A percentile compares a stretch with the other conserved stretches of the same genome.
Conservation (phyloP, 1,140 invertebrate species). For the Drosophila nannoptera region DNA sequence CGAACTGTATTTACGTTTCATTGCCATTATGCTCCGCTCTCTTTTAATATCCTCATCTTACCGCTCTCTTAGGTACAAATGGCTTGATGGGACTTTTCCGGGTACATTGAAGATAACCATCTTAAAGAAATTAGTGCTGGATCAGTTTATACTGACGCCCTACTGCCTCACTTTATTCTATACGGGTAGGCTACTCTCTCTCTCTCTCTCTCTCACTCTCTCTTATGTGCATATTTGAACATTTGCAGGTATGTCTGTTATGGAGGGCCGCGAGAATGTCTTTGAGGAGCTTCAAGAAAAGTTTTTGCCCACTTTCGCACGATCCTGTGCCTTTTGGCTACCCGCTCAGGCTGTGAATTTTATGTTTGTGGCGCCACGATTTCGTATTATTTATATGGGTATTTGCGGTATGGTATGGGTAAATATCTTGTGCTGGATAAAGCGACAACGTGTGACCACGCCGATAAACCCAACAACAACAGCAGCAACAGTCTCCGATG, state of each 20-base stretch:
- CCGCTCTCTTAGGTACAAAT: constrained; percentile 85
- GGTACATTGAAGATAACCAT: constrained; percentile 84
- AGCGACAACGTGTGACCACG: constrained; percentile 80
- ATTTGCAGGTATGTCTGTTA: constrained; percentile 84
- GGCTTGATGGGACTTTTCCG: constrained; percentile 85
- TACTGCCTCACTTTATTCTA: constrained; percentile 85
- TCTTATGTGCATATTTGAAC: too few relatives aligned
- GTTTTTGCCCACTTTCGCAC: constrained; percentile 85
- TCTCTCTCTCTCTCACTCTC: neutral
- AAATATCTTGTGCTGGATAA: constrained; percentile 88
- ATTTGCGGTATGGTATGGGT: constrained; percentile 87
- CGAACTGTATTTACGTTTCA: neutral
- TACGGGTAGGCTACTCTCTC: constrained; percentile 80
- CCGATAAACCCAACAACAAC: constrained; percentile 9
- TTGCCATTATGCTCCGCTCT: neutral
- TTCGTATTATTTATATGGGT: constrained; percentile 86
- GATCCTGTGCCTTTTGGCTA: constrained; percentile 88
- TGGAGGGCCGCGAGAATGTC: constrained; percentile 84
- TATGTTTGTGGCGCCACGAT: constrained; percentile 83
- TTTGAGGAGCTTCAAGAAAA: constrained; percentile 86
- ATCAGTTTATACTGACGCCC: constrained; percentile 89
- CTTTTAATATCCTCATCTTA: constrained; percentile 39
- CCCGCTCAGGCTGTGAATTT: constrained; percentile 89
- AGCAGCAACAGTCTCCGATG: constrained; percentile 2
- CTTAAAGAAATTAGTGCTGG: constrained; percentile 85